Evolutionary conservation across 53 echinoderm and acorn worm species (phyloP), one percentile per base, ranked within the genome.

Genomic region (Holothuria leucospilota): DNA sequence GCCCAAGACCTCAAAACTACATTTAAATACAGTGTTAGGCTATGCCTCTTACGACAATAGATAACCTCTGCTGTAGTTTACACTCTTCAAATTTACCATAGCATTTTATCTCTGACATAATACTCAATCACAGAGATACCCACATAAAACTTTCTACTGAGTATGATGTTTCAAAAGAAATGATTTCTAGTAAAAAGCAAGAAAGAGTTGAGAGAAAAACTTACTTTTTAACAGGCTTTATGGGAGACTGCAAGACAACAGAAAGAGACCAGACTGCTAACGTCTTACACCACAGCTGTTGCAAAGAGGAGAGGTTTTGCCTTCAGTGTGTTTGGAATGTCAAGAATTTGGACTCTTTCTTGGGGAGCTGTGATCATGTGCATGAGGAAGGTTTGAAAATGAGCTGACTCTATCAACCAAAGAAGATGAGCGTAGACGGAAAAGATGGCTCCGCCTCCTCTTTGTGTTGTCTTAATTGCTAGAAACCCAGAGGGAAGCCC

Each of bases 281-380:
- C 52, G 75, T 52, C 75, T 75, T 49, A 39, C 23, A 51, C 49
- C 75, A 75, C 75, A 75, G 75, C 75, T 75, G 75, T 75, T 75
- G 75, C 75, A 21, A 28, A 52, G 53, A 75, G 75, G 23, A 75
- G 75, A 75, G 49, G 75, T 75, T 75, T 24, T 75, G 49, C 75
- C 75, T 42, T 75, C 52, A 51, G 39, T 4, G 75, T 51, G 52
- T 49, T 75, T 75, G 75, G 75, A 75, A 75, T 75, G 75, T 75
- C 75, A 75, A 52, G 75, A 75, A 75, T 75, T 75, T 75, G 75
- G 51, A 75, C 51, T 49, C 75, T 75, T 75, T 75, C 75, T 75
- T 49, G 52, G 49, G 51, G 75, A 46, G 75, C 49, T 51, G 51
- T 75, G 52, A 75, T 75, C 75, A 75, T 75, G 75, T 75, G 75